Base-by-base conservation (phyloP, 2,113 vertebrate genomes). In the Poeciliopsis retropinna region DNA sequence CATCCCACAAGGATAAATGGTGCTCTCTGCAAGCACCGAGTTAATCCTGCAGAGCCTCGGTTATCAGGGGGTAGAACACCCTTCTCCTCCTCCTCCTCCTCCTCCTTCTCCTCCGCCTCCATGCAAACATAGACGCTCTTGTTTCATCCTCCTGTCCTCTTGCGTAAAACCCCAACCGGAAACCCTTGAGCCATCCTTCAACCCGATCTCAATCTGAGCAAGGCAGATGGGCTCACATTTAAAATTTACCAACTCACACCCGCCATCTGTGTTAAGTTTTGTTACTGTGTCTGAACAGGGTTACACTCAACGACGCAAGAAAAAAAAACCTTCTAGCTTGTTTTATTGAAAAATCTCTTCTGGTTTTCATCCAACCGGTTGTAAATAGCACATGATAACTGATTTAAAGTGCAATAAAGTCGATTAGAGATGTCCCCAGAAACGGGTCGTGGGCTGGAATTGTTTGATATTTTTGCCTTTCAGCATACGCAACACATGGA, bases 1-100 rank as follows among this genome's bases (percentile, higher is more conserved):
- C 72, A 89, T 91, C 86, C 85, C 87, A 87, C 79, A 83, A 78
- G 87, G 84, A 87, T 89, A 89, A 91, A 84, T 1, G 63, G n/a
- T 51, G 60, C 28, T 82, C 80, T 65, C 82, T 44, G 67, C 80
- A 78, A 37, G 79, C 44, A 60, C 62, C 64, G 30, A 77, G 47
- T 72, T 90, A 89, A 90, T 91, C 90, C 83, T 69, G 66, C 64
- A 65, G 79, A 81, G 82, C 39, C 74, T 80, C 81, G 68, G 72
- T 78, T 80, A 70, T 84, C 75, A 60, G 78, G 4, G 63, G 78
- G 61, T 74, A 32, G 78, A 54, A 17, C 12, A 5, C 61, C 34
- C 63, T 67, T 41, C 63, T 6, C 10, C 7, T 44, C 44, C 31
- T 1, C 39, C 30, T 37, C 34, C 10, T 37, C 34, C 34, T 12